These are phyloP conservation scores for Leucophora obtusa DNA, from an alignment of 2,888 invertebrate genomes.

Conservation along the genomic window DNA sequence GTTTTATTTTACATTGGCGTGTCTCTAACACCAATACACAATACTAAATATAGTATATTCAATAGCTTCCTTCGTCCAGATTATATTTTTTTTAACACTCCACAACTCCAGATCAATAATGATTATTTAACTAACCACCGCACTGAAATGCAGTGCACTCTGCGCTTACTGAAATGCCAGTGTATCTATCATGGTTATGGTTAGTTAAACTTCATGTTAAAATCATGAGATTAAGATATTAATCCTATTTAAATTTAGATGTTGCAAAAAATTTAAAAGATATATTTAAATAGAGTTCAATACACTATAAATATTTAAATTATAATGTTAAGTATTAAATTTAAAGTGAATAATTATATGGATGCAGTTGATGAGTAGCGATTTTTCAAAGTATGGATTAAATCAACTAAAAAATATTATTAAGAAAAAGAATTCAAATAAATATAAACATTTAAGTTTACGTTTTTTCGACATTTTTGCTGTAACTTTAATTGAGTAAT, in stretches of 20 bases:
- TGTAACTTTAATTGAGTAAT: too few species aligned
- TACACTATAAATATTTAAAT: conserved; percentile 2
- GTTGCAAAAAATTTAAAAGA: conserved; percentile 30
- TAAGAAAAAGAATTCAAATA: too few species aligned
- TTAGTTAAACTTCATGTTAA: conserved; percentile 57
- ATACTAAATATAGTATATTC: neutral
- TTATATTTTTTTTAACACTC: conserved; percentile 34
- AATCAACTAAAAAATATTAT: too few species aligned
- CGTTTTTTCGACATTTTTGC: too few species aligned
- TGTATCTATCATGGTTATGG: conserved; percentile 47
- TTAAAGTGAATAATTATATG: too few species aligned
- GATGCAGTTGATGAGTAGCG: too few species aligned
- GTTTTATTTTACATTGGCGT: conserved; percentile 17
- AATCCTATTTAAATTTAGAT: conserved; percentile 59
- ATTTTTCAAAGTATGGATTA: too few species aligned
- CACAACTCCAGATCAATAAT: conserved; percentile 49
- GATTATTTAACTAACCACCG: conserved; percentile 45
- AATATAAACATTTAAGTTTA: too few species aligned
- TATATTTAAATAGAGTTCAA: neutral
- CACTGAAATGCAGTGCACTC: conserved; percentile 21
- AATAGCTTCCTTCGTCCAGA: conserved; percentile 14
- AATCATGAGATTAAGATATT: conserved; percentile 62
- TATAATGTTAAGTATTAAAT: too few species aligned
- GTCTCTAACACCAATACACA: conserved; percentile 6
- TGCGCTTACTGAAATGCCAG: conserved; percentile 25